Percentiles rank a stretch among this genome's conserved stretches.
Evolutionary conservation across 2,113 vertebrate genomes (phyloP).

Genomic region (Emydura subglobosa): DNA sequence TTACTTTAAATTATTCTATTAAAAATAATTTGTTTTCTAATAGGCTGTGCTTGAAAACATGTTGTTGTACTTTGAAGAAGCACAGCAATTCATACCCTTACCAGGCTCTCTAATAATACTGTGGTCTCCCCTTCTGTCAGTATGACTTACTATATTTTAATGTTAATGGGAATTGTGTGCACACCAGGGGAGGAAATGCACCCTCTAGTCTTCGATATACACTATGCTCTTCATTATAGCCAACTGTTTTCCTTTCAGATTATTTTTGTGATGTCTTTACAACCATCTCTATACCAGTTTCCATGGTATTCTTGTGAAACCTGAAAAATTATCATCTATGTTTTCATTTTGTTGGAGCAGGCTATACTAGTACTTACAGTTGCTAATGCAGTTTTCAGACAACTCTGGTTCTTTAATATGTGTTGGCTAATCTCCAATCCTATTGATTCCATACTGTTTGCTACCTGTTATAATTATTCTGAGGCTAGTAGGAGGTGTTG

Average conservation of each 20-base stretch:
- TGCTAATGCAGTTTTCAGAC: constrained; percentile 18
- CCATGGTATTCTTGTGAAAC: constrained; percentile 63
- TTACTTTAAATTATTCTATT: constrained; percentile 27
- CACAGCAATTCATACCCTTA: constrained; percentile 33
- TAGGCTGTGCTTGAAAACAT: background rate
- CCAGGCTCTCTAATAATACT: constrained; percentile 14
- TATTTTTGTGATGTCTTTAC: constrained; percentile 11
- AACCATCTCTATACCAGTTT: constrained; percentile 61
- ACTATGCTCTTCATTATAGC: background rate
- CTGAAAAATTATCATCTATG: constrained; percentile 47
- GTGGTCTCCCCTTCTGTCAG: constrained; percentile 2
- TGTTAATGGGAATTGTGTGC: constrained; percentile 42
- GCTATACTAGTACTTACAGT: constrained; percentile 9
- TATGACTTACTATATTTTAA: constrained; percentile 42
- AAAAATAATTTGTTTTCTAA: constrained; percentile 6
- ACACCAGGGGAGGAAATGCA: constrained; percentile 36
- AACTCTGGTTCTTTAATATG: background rate
- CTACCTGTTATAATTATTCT: background rate
- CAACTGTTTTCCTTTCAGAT: constrained; percentile 35
- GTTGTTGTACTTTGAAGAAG: constrained; percentile 28
- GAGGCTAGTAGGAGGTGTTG: background rate
- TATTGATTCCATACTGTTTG: background rate
- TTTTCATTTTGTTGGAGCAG: constrained; percentile 11
- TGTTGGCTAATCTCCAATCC: constrained; percentile 16
- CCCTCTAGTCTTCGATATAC: constrained; percentile 11